A percentile compares a stretch with the other conserved stretches of the same genome.
Evolutionary conservation across 2,888 invertebrate genomes (phyloP).

Genomic region (Erynnis tages): DNA sequence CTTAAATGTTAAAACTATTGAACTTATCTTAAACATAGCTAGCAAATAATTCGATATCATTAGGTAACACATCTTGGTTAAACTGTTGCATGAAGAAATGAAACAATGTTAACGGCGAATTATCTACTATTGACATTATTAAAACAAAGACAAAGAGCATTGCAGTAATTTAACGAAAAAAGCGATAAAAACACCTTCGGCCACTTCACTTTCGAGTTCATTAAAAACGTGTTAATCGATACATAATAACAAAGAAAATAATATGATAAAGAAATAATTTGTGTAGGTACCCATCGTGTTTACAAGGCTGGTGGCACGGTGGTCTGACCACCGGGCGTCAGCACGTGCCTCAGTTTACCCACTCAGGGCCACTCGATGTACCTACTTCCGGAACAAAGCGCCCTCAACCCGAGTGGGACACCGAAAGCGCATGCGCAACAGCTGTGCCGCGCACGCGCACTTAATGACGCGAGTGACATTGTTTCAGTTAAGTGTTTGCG

Average conservation of each 20-base stretch:
- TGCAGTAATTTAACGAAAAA: not conserved
- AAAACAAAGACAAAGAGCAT: no score
- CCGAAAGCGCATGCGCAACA: conserved; percentile 40
- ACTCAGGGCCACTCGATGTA: conserved; percentile 48
- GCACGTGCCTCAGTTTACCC: conserved; percentile 64
- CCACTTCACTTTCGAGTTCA: not conserved
- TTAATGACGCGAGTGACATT: conserved; percentile 58
- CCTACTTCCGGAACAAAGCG: conserved; percentile 49
- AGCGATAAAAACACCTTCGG: conserved; percentile 1
- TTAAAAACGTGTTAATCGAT: conserved; percentile 6
- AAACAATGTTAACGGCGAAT: not conserved
- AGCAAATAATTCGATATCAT: not conserved
- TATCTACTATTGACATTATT: not conserved
- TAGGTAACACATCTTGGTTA: conserved; percentile 1
- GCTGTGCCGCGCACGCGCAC: conserved; percentile 69
- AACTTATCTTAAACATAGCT: not conserved
- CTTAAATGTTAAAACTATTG: not conserved
- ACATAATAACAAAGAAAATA: not conserved
- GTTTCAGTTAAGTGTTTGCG: conserved; percentile 43
- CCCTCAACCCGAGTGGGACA: conserved; percentile 39
- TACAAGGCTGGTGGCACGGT: conserved; percentile 34
- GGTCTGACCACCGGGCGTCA: conserved; percentile 49
- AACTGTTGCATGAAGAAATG: not conserved
- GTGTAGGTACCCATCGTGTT: conserved; percentile 18
- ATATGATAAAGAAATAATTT: conserved; percentile 8